Base-by-base conservation (phyloP, 2,888 invertebrate species). In the Bombylius major region DNA sequence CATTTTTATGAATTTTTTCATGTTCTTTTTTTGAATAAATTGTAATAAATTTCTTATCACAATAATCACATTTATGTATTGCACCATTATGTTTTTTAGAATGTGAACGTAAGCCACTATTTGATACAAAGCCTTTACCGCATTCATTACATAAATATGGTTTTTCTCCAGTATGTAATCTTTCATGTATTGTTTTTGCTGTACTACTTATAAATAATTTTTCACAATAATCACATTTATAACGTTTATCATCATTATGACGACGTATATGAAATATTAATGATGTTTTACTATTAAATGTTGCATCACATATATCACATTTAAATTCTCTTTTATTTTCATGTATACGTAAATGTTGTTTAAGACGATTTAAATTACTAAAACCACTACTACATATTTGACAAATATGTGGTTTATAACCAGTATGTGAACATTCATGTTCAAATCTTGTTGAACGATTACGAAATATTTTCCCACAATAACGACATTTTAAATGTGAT, bases 271-370 rank as follows among this genome's bases (percentile, higher is more conserved):
- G 70, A 52, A 68, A 69, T 14, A 65, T 64, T 5, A 70, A 59
- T 33, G 69, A 69, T 59, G 70, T 70, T 31, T 65, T 65, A 58
- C 70, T 70, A 0, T 69, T 69, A 54, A 70, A 70, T 1, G 67
- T 68, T 5, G 68, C 60, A 23, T 64, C 60, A 44, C 70, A 70
- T 7, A 66, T 61, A 4, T 64, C 58, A 47, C 70, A 70, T 4
- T 66, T 63, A 53, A 65, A 66, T 4, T 70, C 70, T 33, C 67
- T 64, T 45, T 70, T 69, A 1, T 69, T 68, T 0, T 69, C 67
- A 51, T 70, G 70, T 5, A 67, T 69, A 49, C 65, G 64, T 65
- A 69, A 66, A 46, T 70, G 70, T 32, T 69, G 69, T 56, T 69
- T 70, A 0, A 70, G 56, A 0, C 69, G 65, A 3, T 67, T 67